Base-by-base conservation (phyloP, 2,888 invertebrate genomes). In the Drosophila setosimentum region DNA sequence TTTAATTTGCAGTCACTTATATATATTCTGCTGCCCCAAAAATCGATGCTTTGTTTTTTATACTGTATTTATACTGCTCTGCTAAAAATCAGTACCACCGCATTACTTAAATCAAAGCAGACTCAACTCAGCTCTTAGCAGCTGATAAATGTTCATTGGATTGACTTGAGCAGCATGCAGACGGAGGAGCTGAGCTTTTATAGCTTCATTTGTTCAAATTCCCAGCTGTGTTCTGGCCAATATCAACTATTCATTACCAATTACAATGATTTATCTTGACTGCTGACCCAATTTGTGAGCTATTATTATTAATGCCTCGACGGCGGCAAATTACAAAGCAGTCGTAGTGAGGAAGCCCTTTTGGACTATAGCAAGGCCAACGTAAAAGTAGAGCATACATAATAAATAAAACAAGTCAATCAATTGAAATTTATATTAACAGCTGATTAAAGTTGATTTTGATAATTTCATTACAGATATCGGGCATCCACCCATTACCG, bases 401-500 rank as follows among this genome's bases (percentile, higher is more conserved):
- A 32, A 37, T 40, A 37, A 35, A 35, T n/a, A 33, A 54, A 40
- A 53, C 18, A 5, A 35, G 48, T 61, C 37, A 49, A 50, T 24
- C 40, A 55, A 24, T 29, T n/a, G n/a, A 5, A 10, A 53, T 48
- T 51, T 8, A 27, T 18, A 1, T 18, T 18, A 69, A 33, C 8
- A 50, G 69, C 7, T 51, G 33, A 50, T 45, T 68, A 37, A 59
- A 5, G 18, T 70, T 29, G n/a, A 48, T 57, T 57, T 30, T 29
- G 60, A 69, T 73, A 51, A 7, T 45, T 66, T 29, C 18, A 0
- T 68, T 79, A 5, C 91, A 95, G 97, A 92, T 99, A 98, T 92
- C 95, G 98, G 63, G 98, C 99, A 50, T 98, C 98, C 32, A 98
- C 98, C 0, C 98, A 98, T 92, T 98, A 98, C 94, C 95, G 98